phyloP scores from a whole-genome alignment of 2,113 vertebrate species.

The Amphilophus citrinellus region DNA sequence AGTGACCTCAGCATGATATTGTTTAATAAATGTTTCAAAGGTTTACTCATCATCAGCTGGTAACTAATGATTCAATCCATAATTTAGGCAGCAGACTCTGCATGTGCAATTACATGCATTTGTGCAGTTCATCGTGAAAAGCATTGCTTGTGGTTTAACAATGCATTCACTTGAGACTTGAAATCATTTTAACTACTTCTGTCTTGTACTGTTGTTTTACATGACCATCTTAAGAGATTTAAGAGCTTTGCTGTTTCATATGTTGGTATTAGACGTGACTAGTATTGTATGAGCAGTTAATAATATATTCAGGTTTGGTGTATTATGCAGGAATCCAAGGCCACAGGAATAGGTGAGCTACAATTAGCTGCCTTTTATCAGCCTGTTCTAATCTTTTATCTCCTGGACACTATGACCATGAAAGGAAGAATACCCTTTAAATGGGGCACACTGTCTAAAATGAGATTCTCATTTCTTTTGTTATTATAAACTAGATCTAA shows the following conservation, averaged over 20 bases:
- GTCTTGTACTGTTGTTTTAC: background rate
- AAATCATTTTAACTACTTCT: background rate
- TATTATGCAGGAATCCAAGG: conserved; percentile 49
- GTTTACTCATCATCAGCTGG: background rate
- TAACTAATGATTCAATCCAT: background rate
- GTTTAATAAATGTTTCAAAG: background rate
- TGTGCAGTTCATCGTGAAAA: background rate
- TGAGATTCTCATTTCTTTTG: background rate
- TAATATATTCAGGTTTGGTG: conserved; percentile 11
- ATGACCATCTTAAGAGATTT: background rate
- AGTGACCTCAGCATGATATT: background rate
- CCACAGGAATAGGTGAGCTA: conserved; percentile 17
- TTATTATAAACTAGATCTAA: background rate
- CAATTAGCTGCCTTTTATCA: conserved; percentile 42
- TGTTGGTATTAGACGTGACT: conserved; percentile 22
- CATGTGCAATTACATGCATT: background rate
- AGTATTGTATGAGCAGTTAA: conserved; percentile 37
- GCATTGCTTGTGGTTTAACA: background rate
- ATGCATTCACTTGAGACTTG: background rate
- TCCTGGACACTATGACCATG: background rate
- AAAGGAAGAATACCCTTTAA: conserved; percentile 23
- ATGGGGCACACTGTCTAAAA: background rate
- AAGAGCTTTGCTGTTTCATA: background rate
- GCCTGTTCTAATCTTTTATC: conserved; percentile 32
- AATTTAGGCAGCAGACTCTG: background rate